A percentile compares a stretch with the other conserved stretches of the same genome.
These are phyloP conservation scores for Damaliscus lunatus DNA, from an alignment of 2,113 vertebrate genomes.

Conservation along the genomic window DNA sequence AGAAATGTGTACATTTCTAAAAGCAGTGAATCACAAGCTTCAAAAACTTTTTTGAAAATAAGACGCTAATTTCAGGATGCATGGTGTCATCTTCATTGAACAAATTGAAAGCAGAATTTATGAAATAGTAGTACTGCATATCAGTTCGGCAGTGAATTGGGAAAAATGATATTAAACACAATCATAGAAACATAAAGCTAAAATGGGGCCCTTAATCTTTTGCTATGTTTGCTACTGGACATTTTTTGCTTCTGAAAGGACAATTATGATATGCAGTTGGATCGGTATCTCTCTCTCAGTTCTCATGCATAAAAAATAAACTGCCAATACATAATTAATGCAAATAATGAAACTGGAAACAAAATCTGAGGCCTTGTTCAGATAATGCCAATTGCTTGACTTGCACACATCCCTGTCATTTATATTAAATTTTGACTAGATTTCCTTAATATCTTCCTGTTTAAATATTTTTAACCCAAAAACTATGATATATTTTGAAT, in stretches of 20 bases:
- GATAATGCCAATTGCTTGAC: slow-evolving; percentile 29
- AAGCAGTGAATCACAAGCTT: slow-evolving; percentile 40
- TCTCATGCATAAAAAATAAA: slow-evolving; percentile 79
- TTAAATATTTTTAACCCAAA: slow-evolving; percentile 5
- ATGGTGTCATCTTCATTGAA: slow-evolving; percentile 12
- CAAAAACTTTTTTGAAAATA: slow-evolving; percentile 65
- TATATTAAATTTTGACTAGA: not conserved
- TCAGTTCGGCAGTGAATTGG: slow-evolving; percentile 49
- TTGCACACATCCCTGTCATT: slow-evolving; percentile 46
- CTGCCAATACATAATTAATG: slow-evolving; percentile 74
- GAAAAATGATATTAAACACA: slow-evolving; percentile 52
- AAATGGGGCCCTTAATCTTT: slow-evolving; percentile 59
- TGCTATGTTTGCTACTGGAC: slow-evolving; percentile 55
- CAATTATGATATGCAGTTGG: slow-evolving; percentile 54
- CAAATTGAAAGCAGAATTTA: slow-evolving; percentile 59
- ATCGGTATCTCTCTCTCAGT: slow-evolving; percentile 53
- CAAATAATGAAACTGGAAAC: slow-evolving; percentile 65
- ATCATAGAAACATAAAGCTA: slow-evolving; percentile 52
- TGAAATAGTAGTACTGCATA: slow-evolving; percentile 52
- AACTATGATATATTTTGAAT: not conserved
- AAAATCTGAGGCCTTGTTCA: not conserved
- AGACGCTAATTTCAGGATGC: slow-evolving; percentile 50
- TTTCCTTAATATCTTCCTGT: slow-evolving; percentile 49
- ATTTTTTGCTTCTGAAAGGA: slow-evolving; percentile 62
- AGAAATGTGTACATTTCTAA: slow-evolving; percentile 41